phyloP scores from a whole-genome alignment of 1,140 invertebrate species.

The Pogonomyrmex californicus region DNA sequence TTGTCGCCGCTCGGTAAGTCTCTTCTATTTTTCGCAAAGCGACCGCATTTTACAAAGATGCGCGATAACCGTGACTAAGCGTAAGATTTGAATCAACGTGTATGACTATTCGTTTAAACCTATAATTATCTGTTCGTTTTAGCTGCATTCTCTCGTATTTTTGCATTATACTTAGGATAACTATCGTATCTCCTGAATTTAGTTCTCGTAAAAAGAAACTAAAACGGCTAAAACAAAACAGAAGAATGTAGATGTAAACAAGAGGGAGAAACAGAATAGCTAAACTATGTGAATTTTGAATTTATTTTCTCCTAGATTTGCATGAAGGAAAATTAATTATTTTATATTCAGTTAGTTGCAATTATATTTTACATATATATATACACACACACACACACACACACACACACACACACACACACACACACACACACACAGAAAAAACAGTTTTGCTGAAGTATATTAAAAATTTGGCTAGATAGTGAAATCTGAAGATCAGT shows the following conservation, averaged over 20 bases:
- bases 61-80: no score
- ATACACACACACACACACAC: no score
- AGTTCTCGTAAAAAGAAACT: neutral
- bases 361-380: no score
- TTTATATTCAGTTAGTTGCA: neutral
- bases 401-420: no score
- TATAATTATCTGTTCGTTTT: neutral
- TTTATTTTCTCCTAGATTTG: neutral
- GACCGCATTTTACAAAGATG: neutral
- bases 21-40: constrained; percentile 12
- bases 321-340: neutral
- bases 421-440: no score
- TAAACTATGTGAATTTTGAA: constrained; percentile 15
- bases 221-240: neutral
- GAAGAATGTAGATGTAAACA: neutral
- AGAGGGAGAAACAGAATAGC: no score
- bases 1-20: constrained; percentile 56
- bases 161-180: neutral
- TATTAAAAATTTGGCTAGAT: no score
- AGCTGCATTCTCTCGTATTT: neutral
- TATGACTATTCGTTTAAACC: no score
- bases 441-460: no score
- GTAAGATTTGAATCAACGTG: neutral
- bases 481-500: no score
- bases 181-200: no score